A percentile compares a stretch with the other conserved stretches of the same genome.
These are phyloP conservation scores for Coranthus polyacanthus DNA, from an alignment of 2,797 vertebrate genomes.

Conservation along the genomic window DNA sequence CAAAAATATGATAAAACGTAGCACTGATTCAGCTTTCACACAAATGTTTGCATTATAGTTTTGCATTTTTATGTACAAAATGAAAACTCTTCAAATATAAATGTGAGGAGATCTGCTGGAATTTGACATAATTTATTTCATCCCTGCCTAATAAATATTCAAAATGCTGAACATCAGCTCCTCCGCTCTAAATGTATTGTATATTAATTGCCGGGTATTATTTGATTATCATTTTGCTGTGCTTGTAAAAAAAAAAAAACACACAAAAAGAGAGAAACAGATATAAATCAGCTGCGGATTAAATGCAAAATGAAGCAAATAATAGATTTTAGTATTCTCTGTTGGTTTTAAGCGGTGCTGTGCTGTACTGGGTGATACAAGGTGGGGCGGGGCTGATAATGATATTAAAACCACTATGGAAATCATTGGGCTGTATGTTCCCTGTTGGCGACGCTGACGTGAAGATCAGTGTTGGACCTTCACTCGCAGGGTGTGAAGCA, in stretches of 20 bases:
- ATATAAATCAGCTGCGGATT: constrained; percentile 72
- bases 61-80: background rate
- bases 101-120: background rate
- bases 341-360: constrained; percentile 60
- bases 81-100: background rate
- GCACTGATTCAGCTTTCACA: too few relatives aligned
- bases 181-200: constrained; percentile 17
- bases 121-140: background rate
- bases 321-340: constrained; percentile 86
- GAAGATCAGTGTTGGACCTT: constrained; percentile 82
- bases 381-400: constrained; percentile 84
- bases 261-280: constrained; percentile 28
- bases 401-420: constrained; percentile 88
- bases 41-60: background rate
- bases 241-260: constrained; percentile 33
- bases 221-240: constrained; percentile 48
- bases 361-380: constrained; percentile 63
- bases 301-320: constrained; percentile 85
- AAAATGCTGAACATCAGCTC: constrained; percentile 21
- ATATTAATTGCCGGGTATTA: constrained; percentile 51
- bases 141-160: background rate
- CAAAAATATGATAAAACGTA: too few relatives aligned
- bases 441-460: constrained; percentile 80
- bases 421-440: constrained; percentile 81
- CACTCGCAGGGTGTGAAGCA: constrained; percentile 80